phyloP scores from a whole-genome alignment of 2,888 invertebrate genomes.

The Mythimna pallens region DNA sequence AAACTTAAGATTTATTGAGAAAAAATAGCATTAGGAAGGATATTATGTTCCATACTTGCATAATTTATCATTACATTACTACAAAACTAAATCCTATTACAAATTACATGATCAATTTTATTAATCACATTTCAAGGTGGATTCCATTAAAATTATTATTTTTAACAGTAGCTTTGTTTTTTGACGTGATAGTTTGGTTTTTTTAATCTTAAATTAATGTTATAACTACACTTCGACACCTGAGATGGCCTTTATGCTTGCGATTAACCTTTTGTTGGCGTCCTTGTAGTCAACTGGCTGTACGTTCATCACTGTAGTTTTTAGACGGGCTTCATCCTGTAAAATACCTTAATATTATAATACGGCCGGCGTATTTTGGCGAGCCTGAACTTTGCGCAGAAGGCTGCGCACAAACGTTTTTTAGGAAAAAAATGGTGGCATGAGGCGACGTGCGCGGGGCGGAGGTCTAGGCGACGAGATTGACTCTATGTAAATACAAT shows the following conservation, averaged over 20 bases:
- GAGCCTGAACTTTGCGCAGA: no score
- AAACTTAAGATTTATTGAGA: slow-evolving; percentile 39
- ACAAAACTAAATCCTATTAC: slow-evolving; percentile 32
- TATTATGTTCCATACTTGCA: slow-evolving; percentile 36
- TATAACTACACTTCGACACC: slow-evolving; percentile 87
- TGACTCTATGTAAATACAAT: no score
- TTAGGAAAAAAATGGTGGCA: no score
- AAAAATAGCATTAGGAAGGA: slow-evolving; percentile 8
- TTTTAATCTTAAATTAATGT: slow-evolving; percentile 1
- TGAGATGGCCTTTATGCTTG: slow-evolving; percentile 92
- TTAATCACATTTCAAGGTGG: slow-evolving; percentile 41
- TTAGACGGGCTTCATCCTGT: slow-evolving; percentile 95
- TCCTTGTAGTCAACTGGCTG: slow-evolving; percentile 94
- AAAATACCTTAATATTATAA: slow-evolving; percentile 69
- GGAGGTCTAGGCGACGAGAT: no score
- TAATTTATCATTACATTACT: slow-evolving; percentile 48
- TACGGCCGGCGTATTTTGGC: no score
- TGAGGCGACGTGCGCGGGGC: no score
- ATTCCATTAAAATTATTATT: slow-evolving; percentile 8
- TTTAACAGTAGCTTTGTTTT: neutral
- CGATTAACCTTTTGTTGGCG: slow-evolving; percentile 93
- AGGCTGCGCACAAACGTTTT: no score
- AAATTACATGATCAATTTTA: slow-evolving; percentile 57
- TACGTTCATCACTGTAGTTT: slow-evolving; percentile 93
- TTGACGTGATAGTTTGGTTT: neutral